Conservation (phyloP, 2,888 invertebrate genomes). For the Plemyria rubiginata region DNA sequence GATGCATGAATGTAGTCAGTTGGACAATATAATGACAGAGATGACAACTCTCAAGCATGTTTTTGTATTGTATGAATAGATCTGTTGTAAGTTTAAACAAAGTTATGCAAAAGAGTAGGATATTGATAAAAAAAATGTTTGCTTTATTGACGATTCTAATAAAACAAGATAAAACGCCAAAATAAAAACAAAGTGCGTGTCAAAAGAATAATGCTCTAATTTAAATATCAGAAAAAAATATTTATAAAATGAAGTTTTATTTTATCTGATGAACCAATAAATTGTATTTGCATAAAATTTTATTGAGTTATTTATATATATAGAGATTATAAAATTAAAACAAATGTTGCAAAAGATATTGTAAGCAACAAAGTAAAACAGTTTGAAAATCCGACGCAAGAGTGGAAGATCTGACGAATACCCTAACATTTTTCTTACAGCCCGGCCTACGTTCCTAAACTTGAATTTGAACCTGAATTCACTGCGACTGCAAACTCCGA, state of each 20-base stretch:
- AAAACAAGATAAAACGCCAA: neutral
- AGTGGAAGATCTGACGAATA: constrained; percentile 56
- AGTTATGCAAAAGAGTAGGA: neutral
- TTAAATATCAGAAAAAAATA: neutral
- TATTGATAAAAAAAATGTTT: no score
- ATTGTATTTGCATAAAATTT: no score
- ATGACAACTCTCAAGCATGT: constrained; percentile 51
- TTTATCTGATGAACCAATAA: no score
- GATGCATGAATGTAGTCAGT: constrained; percentile 72
- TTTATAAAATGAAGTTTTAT: neutral
- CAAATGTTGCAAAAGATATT: neutral
- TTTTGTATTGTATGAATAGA: constrained; percentile 21
- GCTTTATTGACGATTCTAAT: no score
- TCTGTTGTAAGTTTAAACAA: neutral
- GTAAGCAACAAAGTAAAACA: neutral
- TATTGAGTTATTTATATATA: no score
- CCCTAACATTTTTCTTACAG: constrained; percentile 88
- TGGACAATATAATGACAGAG: constrained; percentile 39
- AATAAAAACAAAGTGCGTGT: neutral
- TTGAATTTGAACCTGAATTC: constrained; percentile 97
- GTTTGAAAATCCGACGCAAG: constrained; percentile 7
- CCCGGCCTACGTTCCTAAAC: constrained; percentile 99
- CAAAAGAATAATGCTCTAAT: neutral
- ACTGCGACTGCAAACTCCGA: constrained; percentile 93
- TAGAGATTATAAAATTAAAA: neutral